Evolutionary conservation across 2,888 invertebrate genomes (phyloP).

Genomic region (Drosophila subsilvestris): DNA sequence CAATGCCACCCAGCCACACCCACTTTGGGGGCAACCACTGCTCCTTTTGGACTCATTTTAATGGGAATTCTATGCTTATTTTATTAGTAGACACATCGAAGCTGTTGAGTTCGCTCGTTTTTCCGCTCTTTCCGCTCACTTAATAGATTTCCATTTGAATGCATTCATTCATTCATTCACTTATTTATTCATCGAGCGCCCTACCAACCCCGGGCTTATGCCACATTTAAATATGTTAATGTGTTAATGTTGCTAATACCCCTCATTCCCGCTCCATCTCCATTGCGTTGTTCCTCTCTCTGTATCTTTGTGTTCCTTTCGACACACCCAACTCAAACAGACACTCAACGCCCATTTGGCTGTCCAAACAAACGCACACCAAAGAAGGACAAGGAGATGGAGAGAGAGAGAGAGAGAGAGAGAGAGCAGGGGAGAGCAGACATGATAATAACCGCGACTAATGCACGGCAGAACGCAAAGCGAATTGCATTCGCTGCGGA

Average conservation of each 20-base stretch:
- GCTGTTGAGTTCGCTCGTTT: constrained; percentile 9
- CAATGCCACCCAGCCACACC: no score
- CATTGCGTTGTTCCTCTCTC: no score
- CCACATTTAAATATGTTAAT: constrained; percentile 74
- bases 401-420: constrained; percentile 46
- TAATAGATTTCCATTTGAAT: constrained; percentile 33
- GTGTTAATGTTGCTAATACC: constrained; percentile 75
- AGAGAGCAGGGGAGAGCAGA: constrained; percentile 42
- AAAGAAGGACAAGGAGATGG: constrained; percentile 4
- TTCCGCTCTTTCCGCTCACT: constrained; percentile 15
- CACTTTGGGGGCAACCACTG: no score
- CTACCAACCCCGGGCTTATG: constrained; percentile 34
- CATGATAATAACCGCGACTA: constrained; percentile 75
- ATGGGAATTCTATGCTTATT: background rate
- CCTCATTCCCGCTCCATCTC: constrained; percentile 26
- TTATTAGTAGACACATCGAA: background rate
- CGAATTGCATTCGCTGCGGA: constrained; percentile 71
- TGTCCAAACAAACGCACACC: constrained; percentile 33
- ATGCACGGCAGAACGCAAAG: constrained; percentile 69
- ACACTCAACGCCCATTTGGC: constrained; percentile 39
- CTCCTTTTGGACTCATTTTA: no score
- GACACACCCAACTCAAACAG: constrained; percentile 7
- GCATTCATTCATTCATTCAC: constrained; percentile 9
- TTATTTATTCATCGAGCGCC: constrained; percentile 33
- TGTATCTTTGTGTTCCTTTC: background rate